Base-by-base conservation (phyloP, 2,113 vertebrate species). In the Sterrhoptilus dennistouni region DNA sequence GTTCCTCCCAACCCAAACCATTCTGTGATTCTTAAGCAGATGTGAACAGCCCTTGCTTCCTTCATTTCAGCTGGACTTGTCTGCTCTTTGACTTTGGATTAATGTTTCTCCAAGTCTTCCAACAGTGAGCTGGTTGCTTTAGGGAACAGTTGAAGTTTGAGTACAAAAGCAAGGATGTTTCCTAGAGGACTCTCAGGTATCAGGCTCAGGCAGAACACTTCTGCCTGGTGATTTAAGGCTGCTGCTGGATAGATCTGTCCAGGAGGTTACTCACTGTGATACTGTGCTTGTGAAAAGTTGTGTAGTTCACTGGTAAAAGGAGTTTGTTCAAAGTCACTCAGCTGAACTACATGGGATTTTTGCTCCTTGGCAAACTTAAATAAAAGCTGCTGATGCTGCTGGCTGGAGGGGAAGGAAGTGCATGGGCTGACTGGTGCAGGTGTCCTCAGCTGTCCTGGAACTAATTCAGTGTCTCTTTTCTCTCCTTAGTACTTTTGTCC, bases 401-500 rank as follows among this genome's bases (percentile, higher is more conserved):
- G 63, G 33, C 45, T 84, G 29, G 76, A 65, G 57, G 79, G 74
- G 18, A 57, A 15, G 22, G 17, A 53, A 13, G 21, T 29, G 66
- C 27, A 29, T 3, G 63, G 53, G 21, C 42, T 88, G 71, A 36
- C 40, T 72, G 60, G 9, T 87, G 20, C 50, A 72, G 28, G 54
- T 85, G 63, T 79, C 44, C 78, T 85, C 38, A 61, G 65, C 66
- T 93, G 65, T 36, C 35, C 68, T 77, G 65, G 14, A 94, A 79
- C 74, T 96, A 96, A 97, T 44, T 54, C 57, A 49, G 4, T 95
- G 8, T 95, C 49, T 68, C 45, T 94, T 92, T 95, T 97, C 83
- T 94, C 45, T 97, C 96, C 83, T 90, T 90, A 99, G 99, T 99
- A 98, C 99, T 99, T 97, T 98, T 99, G 98, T 99, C 99, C 98